phyloP scores from a whole-genome alignment of 2,113 vertebrate species.

The Melanotaenia duboulayi region DNA sequence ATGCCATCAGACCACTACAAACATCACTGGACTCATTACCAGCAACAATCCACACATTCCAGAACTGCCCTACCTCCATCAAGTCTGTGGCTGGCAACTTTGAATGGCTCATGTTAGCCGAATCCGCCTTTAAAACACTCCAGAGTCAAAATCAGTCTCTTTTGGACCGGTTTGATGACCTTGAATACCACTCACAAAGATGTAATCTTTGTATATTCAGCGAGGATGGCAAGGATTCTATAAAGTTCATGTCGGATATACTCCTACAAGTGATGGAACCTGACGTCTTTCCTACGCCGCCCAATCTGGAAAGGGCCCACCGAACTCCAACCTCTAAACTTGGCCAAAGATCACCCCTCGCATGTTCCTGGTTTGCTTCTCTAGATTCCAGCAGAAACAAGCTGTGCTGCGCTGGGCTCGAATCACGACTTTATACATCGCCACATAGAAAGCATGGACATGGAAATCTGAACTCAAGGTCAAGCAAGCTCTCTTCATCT shows the following conservation, averaged over 20 bases:
- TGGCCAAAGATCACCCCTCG: no score
- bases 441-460: not conserved
- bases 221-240: not conserved
- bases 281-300: no score
- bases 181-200: not conserved
- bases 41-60: no score
- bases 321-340: no score
- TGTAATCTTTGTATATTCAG: not conserved
- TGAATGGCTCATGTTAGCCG: not conserved
- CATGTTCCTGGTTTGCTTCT: conserved; percentile 14
- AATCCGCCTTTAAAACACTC: not conserved
- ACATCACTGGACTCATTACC: no score
- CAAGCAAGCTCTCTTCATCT: no score
- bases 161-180: not conserved
- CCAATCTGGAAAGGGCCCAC: no score
- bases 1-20: no score
- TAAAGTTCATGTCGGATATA: not conserved
- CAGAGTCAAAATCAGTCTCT: conserved; percentile 3
- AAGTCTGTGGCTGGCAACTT: not conserved
- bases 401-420: not conserved
- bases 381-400: conserved; percentile 16
- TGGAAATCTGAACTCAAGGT: no score
- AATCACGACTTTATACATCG: not conserved
- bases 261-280: not conserved
- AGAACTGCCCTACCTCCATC: not conserved